Percentiles rank a stretch among this genome's conserved stretches.
Conservation (phyloP, 2,113 vertebrate species). For the Tretioscincus oriximinensis region DNA sequence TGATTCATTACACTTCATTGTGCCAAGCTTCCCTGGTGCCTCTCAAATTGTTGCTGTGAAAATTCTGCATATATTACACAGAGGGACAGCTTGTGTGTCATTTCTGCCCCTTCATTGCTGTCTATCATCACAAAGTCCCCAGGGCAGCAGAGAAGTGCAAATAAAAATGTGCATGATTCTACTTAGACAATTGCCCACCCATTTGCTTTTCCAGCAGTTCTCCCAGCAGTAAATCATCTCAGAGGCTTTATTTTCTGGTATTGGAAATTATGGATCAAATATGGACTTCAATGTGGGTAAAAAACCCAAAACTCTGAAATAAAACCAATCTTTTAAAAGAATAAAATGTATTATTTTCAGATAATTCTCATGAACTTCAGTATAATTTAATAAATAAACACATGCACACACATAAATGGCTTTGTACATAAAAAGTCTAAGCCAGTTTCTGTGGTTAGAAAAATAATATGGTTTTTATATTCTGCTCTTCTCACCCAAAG, state of each 20-base stretch:
- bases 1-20: slow-evolving; percentile 73
- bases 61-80: slow-evolving; percentile 65
- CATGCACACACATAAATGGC: too few relatives aligned
- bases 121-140: slow-evolving; percentile 52
- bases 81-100: slow-evolving; percentile 50
- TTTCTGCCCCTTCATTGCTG: slow-evolving; percentile 45
- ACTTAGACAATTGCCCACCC: slow-evolving; percentile 19
- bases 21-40: slow-evolving; percentile 77
- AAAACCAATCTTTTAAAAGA: not conserved
- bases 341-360: not conserved
- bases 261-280: slow-evolving; percentile 22
- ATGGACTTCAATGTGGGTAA: not conserved
- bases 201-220: slow-evolving; percentile 30
- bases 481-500: too few relatives aligned
- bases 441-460: too few relatives aligned
- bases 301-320: not conserved
- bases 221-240: slow-evolving; percentile 19
- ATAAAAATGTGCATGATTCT: slow-evolving; percentile 20
- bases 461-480: too few relatives aligned
- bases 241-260: slow-evolving; percentile 26
- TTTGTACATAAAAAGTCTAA: too few relatives aligned
- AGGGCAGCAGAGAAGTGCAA: slow-evolving; percentile 31
- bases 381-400: not conserved
- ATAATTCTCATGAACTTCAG: too few relatives aligned
- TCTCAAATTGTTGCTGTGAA: slow-evolving; percentile 77